Evolutionary conservation across 2,113 vertebrate genomes (phyloP).

Genomic region (Canis aureus): DNA sequence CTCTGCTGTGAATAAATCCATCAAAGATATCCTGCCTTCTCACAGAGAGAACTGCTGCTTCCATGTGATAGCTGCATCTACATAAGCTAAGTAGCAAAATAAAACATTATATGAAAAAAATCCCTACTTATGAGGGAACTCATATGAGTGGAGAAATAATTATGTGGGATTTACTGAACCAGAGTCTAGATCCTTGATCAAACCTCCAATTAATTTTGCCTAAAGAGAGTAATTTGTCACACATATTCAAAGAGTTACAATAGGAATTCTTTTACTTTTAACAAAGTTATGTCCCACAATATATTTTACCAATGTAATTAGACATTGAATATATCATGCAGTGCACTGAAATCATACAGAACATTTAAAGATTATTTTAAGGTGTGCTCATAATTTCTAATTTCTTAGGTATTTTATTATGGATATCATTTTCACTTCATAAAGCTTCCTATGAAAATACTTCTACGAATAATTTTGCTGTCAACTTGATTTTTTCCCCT

Average conservation of each 20-base stretch:
- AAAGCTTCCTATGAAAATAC: neutral
- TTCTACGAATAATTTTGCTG: constrained; percentile 34
- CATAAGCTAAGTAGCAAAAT: neutral
- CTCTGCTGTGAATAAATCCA: neutral
- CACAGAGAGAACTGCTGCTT: neutral
- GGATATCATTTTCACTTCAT: neutral
- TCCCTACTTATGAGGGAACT: neutral
- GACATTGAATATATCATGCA: neutral
- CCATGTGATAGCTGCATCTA: neutral
- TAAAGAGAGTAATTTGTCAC: neutral
- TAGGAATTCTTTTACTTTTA: constrained; percentile 21
- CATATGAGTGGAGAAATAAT: neutral
- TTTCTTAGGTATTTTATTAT: constrained; percentile 8
- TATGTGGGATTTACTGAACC: neutral
- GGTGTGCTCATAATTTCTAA: neutral
- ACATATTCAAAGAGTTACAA: neutral
- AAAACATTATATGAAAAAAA: neutral
- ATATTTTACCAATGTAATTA: constrained; percentile 46
- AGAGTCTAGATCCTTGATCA: constrained; percentile 13
- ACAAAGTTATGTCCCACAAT: neutral
- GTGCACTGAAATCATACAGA: neutral
- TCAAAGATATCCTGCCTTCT: neutral
- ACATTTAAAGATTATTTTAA: neutral
- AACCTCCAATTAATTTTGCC: constrained; percentile 1
- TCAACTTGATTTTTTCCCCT: neutral